Evolutionary conservation across 2,113 vertebrate species (phyloP).

Genomic region (Tichodroma muraria): DNA sequence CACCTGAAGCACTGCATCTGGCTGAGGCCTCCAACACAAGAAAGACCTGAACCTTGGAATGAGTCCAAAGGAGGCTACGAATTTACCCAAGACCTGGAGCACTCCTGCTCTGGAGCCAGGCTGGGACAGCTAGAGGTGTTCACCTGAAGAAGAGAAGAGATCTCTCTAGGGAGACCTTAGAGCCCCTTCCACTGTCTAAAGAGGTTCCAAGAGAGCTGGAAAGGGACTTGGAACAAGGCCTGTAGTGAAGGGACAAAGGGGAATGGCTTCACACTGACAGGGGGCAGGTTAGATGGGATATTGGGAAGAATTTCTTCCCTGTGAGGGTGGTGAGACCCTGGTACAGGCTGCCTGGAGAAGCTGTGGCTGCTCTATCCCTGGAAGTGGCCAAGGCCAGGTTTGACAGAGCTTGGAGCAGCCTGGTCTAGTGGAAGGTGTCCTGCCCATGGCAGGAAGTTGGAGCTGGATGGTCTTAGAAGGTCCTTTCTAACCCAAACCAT

Average conservation of each 20-base stretch:
- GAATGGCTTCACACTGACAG: not conserved
- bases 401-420: not conserved
- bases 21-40: not conserved
- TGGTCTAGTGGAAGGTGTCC: rapidly evolving
- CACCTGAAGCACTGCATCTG: not conserved
- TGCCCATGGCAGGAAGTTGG: not conserved
- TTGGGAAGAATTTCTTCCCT: not conserved
- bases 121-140: not conserved
- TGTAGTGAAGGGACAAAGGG: not conserved
- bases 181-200: not conserved
- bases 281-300: not conserved
- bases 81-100: not conserved
- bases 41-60: not conserved
- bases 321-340: not conserved
- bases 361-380: not conserved
- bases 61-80: not conserved
- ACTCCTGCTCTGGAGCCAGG: not conserved
- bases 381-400: not conserved
- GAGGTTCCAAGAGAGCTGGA: not conserved
- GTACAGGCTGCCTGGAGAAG: not conserved
- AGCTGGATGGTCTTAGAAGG: not conserved
- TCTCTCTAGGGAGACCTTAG: not conserved
- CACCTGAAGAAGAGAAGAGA: not conserved
- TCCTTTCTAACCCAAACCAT: not conserved
- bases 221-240: not conserved